These are phyloP conservation scores for Lanistes nyassanus DNA, from an alignment of 1,140 invertebrate genomes.

Conservation along the genomic window DNA sequence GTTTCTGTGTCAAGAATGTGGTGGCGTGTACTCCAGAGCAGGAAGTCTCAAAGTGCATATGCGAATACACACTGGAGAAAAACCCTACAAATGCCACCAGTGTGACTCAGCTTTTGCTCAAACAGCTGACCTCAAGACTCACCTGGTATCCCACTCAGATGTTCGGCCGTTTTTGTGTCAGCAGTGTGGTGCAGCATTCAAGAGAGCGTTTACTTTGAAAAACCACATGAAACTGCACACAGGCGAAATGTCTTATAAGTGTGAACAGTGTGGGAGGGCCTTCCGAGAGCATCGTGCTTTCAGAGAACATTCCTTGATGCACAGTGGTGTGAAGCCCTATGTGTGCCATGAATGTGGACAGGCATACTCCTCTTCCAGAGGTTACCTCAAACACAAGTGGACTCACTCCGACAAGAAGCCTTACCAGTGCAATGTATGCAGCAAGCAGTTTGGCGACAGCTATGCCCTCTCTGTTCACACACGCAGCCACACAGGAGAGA, in stretches of 20 bases:
- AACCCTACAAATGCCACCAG: constrained; percentile 64
- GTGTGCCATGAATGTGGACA: constrained; percentile 20
- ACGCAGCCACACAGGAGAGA: constrained; percentile 34
- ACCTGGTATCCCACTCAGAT: constrained; percentile 2
- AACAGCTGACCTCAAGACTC: constrained; percentile 2
- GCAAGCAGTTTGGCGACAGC: constrained; percentile 17
- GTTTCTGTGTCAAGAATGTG: constrained; percentile 19
- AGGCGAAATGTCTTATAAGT: constrained; percentile 74
- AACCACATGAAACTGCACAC: constrained; percentile 71
- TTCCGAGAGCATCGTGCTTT: constrained; percentile 26
- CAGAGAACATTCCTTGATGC: constrained; percentile 15
- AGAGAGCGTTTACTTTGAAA: constrained; percentile 14
- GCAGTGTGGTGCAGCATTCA: constrained; percentile 8
- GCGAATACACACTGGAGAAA: constrained; percentile 77
- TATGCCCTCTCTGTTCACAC: constrained; percentile 23
- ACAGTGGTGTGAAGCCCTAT: constrained; percentile 29
- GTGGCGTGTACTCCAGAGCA: neutral
- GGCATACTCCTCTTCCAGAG: constrained; percentile 14
- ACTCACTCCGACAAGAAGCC: constrained; percentile 27
- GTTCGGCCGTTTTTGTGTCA: constrained; percentile 16
- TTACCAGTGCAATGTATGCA: constrained; percentile 27
- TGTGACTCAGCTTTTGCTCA: constrained; percentile 24
- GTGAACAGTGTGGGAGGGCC: constrained; percentile 65
- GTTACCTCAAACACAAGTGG: constrained; percentile 20
- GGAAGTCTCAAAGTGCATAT: constrained; percentile 25